Percentiles rank a stretch among this genome's conserved stretches.
Conservation (phyloP, 2,888 invertebrate genomes). For the Tinea semifulvella region DNA sequence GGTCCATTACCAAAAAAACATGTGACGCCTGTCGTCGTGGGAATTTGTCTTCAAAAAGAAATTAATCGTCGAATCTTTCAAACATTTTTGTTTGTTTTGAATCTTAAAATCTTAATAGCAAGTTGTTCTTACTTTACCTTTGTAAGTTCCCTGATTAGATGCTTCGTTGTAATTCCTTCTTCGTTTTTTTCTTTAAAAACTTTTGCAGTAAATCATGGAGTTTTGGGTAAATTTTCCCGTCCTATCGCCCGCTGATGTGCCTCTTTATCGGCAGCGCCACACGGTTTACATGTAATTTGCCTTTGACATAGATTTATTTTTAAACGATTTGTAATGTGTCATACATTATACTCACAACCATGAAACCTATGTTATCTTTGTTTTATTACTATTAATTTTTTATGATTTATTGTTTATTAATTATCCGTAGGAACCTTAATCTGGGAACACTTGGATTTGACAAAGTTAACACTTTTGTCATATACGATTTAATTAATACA, state of each 20-base stretch:
- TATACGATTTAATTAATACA: no score
- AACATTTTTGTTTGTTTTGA: neutral
- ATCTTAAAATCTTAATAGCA: neutral
- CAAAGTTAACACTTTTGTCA: no score
- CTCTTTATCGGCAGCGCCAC: neutral
- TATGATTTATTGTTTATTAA: no score
- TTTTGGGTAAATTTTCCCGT: constrained; percentile 6
- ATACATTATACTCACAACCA: no score
- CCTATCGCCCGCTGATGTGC: constrained; percentile 10
- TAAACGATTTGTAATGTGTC: no score
- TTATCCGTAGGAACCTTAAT: no score
- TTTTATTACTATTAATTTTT: no score
- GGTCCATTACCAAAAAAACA: constrained; percentile 34
- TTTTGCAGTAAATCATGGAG: constrained; percentile 12
- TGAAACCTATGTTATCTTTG: no score
- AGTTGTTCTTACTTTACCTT: constrained; percentile 2
- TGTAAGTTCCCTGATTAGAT: constrained; percentile 5
- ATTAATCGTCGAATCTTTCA: neutral
- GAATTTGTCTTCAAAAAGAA: constrained; percentile 25
- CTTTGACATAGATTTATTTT: neutral
- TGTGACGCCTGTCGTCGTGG: constrained; percentile 43
- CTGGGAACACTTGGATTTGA: no score
- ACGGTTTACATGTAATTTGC: neutral
- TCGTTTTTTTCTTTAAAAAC: constrained; percentile 10
- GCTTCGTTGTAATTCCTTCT: constrained; percentile 6